These are phyloP conservation scores for Mantis religiosa DNA, from an alignment of 2,888 invertebrate species.

Conservation along the genomic window DNA sequence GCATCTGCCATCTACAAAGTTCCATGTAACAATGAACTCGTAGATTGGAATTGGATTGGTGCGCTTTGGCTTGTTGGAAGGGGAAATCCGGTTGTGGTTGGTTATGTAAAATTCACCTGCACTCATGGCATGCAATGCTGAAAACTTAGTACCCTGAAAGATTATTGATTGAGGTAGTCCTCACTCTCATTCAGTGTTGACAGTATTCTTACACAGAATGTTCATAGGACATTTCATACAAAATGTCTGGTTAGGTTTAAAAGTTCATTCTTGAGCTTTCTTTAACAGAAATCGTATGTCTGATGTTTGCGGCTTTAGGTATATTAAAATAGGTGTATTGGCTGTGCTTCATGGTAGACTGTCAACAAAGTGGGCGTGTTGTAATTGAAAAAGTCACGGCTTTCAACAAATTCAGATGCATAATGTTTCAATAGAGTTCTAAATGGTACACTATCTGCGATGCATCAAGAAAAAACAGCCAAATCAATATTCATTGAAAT, in stretches of 20 bases:
- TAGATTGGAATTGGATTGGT: background rate
- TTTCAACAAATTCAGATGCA: background rate
- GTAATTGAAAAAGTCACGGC: background rate
- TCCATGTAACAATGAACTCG: background rate
- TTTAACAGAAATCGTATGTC: background rate
- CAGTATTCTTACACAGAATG: background rate
- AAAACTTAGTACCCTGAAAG: background rate
- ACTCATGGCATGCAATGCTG: background rate
- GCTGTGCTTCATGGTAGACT: background rate
- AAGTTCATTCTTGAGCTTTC: background rate
- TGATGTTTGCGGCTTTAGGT: background rate
- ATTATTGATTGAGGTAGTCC: background rate
- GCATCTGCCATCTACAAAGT: background rate
- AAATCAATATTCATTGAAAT: conserved; percentile 1
- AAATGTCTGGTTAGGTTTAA: background rate
- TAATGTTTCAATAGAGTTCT: background rate
- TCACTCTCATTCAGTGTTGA: background rate
- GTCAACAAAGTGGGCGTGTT: background rate
- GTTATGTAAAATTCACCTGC: background rate
- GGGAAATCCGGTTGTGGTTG: background rate
- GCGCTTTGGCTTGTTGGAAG: background rate
- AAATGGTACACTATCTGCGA: background rate
- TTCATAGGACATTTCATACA: no score
- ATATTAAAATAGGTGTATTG: background rate
- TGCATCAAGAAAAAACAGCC: background rate